These are phyloP conservation scores for Ypsolopha sequella DNA, from an alignment of 2,888 invertebrate genomes.

Conservation along the genomic window DNA sequence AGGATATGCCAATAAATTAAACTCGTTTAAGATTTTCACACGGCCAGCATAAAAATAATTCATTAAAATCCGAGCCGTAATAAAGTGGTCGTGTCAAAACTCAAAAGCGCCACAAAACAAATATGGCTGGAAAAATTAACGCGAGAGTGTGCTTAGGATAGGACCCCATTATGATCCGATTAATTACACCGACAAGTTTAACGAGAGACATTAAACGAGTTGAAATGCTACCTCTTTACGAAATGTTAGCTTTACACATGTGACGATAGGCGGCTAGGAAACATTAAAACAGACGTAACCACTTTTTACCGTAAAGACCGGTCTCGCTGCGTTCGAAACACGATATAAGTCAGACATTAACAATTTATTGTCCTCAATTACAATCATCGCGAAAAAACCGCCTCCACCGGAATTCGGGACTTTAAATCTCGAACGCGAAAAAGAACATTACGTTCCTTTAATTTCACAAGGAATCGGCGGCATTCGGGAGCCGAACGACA, in stretches of 20 bases:
- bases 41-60: conserved; percentile 49
- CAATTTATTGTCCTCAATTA: conserved; percentile 64
- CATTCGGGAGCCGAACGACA: conserved; percentile 32
- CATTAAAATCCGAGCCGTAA: conserved; percentile 36
- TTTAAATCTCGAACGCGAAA: conserved; percentile 52
- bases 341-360: conserved; percentile 50
- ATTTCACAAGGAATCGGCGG: conserved; percentile 61
- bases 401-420: conserved; percentile 48
- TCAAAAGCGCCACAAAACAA: conserved; percentile 29
- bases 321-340: conserved; percentile 28
- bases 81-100: conserved; percentile 20
- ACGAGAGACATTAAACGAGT: conserved; percentile 46
- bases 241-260: conserved; percentile 35
- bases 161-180: conserved; percentile 44
- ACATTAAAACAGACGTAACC: conserved; percentile 41
- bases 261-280: conserved; percentile 40
- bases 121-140: conserved; percentile 19
- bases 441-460: conserved; percentile 37
- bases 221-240: conserved; percentile 34
- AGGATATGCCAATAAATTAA: conserved; percentile 5
- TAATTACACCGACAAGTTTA: conserved; percentile 43
- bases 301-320: conserved; percentile 45
- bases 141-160: conserved; percentile 25
- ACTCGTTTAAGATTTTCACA: conserved; percentile 28
- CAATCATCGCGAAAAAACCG: conserved; percentile 58